These are phyloP conservation scores for Zelleria hepariella DNA, from an alignment of 2,888 invertebrate genomes.

Conservation along the genomic window DNA sequence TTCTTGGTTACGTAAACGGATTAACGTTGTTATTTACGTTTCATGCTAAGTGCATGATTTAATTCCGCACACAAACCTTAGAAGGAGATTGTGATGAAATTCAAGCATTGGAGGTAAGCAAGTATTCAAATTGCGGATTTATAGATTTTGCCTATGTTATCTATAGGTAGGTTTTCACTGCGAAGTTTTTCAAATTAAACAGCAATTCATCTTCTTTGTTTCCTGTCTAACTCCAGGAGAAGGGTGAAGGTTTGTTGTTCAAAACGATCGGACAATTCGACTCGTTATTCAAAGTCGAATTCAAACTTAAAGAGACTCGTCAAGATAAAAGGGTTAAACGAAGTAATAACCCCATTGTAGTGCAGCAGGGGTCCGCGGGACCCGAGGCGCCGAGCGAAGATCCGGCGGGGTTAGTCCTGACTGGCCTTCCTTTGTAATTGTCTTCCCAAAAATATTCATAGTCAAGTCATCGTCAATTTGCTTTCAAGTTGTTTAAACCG, in stretches of 20 bases:
- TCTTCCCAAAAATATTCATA: too few relatives aligned
- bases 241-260: neutral
- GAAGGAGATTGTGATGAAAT: too few relatives aligned
- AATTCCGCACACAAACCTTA: neutral
- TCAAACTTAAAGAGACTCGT: neutral
- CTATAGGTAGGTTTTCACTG: too few relatives aligned
- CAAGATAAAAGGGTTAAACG: neutral
- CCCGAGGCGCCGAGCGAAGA: neutral
- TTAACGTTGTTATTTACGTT: neutral
- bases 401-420: neutral
- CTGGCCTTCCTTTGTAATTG: too few relatives aligned
- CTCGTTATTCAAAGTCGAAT: neutral
- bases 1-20: neutral
- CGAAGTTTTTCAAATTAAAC: too few relatives aligned
- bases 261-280: neutral
- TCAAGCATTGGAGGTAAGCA: too few relatives aligned
- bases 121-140: too few relatives aligned
- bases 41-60: neutral
- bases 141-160: too few relatives aligned
- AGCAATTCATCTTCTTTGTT: neutral
- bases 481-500: too few relatives aligned
- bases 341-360: neutral
- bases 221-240: neutral
- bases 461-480: too few relatives aligned
- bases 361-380: neutral